Base-by-base conservation (phyloP, 2,797 vertebrate genomes). In the Oceanodroma leucorhoa region DNA sequence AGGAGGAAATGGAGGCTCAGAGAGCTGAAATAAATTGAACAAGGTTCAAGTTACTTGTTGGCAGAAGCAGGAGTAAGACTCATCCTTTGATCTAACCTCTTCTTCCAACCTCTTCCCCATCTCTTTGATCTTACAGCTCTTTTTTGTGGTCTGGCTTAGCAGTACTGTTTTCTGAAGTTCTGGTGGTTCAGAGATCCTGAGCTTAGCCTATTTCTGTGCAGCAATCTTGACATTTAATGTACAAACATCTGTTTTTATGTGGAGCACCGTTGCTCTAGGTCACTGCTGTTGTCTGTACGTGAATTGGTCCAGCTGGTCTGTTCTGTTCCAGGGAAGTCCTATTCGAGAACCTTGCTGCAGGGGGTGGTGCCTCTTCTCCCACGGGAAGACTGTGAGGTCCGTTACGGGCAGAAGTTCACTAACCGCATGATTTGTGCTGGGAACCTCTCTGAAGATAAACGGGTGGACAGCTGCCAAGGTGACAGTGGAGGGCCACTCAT, bases 401-500 rank as follows among this genome's bases (percentile, higher is more conserved):
- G 98, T 8, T 99, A 99, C 0, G 97, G 98, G 21, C 96, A 82
- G 38, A 98, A 98, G 83, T 99, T 99, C 97, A 99, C 98, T 15
- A 97, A 97, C 77, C 98, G 98, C 80, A 99, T 99, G 99, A 98
- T 99, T 40, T 99, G 99, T 76, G 99, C 98, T 2, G 99, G 99
- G 57, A 99, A 98, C 94, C 97, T 99, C 71, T 98, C 98, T 6
- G 98, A 98, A 95, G 98, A 96, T 10, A 98, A 97, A 34, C 98
- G 98, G 5, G 98, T 99, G 91, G 98, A 99, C 97, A 99, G 99
- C 94, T 99, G 99, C 93, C 98, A 99, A 94, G 99, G 99, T 2
- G 98, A 99, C 97, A 99, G 98, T 5, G 99, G 98, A n/a, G 99
- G 98, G 41, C 98, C 99, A 1, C 97, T 99, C 95, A 98, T 98